These are phyloP conservation scores for Denticeps clupeoides DNA, from an alignment of 2,797 vertebrate genomes.

Conservation along the genomic window DNA sequence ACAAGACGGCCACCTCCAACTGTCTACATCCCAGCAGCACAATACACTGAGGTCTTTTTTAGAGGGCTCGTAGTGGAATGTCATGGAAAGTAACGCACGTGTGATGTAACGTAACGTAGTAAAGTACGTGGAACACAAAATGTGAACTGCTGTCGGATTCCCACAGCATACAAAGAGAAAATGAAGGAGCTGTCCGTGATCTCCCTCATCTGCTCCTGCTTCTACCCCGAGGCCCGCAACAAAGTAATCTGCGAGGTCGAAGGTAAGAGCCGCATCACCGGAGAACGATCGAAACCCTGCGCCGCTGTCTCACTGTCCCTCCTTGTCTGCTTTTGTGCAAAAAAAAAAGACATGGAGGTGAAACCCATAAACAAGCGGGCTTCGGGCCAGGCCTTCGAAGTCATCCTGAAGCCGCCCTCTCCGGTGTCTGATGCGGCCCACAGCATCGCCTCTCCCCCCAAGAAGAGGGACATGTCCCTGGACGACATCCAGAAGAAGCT, in stretches of 20 bases:
- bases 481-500: constrained; percentile 92
- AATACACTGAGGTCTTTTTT: no score
- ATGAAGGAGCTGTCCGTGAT: constrained; percentile 97
- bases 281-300: neutral
- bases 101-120: no score
- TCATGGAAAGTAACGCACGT: no score
- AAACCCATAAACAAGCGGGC: constrained; percentile 89
- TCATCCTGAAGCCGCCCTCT: constrained; percentile 88
- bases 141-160: no score
- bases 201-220: constrained; percentile 95
- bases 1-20: no score
- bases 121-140: no score
- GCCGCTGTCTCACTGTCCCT: no score
- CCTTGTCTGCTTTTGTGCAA: no score
- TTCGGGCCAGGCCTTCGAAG: constrained; percentile 93
- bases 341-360: constrained; percentile 97
- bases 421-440: constrained; percentile 78
- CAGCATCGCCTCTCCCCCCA: constrained; percentile 70
- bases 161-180: constrained; percentile 96
- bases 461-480: constrained; percentile 86
- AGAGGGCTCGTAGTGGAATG: no score
- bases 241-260: constrained; percentile 82
- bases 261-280: constrained; percentile 54
- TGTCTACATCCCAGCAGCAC: no score
- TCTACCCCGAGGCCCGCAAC: constrained; percentile 86